Evolutionary conservation across 2,888 invertebrate species (phyloP).

Genomic region (Anodontia alba): DNA sequence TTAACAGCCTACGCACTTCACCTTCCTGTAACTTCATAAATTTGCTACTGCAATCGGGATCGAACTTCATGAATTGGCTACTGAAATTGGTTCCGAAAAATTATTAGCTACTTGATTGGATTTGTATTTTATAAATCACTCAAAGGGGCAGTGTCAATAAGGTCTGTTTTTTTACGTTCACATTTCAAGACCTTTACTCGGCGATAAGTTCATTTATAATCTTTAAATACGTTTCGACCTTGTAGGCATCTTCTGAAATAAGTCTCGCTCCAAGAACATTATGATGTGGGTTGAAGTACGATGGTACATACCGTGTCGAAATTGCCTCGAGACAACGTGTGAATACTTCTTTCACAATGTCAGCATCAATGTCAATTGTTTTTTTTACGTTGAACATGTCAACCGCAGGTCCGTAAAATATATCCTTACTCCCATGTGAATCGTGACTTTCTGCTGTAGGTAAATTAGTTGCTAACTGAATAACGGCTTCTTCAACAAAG

Average conservation of each 20-base stretch:
- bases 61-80: no score
- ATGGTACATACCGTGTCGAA: slow-evolving; percentile 39
- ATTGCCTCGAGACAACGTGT: slow-evolving; percentile 31
- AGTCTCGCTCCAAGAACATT: slow-evolving; percentile 42
- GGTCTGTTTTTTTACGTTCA: no score
- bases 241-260: slow-evolving; percentile 26
- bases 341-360: slow-evolving; percentile 37
- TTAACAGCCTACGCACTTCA: no score
- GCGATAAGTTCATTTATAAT: background rate
- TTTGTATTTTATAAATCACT: no score
- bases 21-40: no score
- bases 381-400: slow-evolving; percentile 7
- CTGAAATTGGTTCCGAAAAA: no score
- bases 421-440: background rate
- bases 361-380: slow-evolving; percentile 30
- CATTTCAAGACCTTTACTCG: no score
- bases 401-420: slow-evolving; percentile 30
- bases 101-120: no score
- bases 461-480: background rate
- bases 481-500: no score
- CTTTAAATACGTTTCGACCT: background rate
- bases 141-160: no score
- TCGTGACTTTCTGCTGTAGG: background rate
- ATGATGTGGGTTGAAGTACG: slow-evolving; percentile 47
- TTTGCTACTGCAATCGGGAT: no score